Conservation (phyloP, 2,113 vertebrate genomes). For the Peucedramus taeniatus region DNA sequence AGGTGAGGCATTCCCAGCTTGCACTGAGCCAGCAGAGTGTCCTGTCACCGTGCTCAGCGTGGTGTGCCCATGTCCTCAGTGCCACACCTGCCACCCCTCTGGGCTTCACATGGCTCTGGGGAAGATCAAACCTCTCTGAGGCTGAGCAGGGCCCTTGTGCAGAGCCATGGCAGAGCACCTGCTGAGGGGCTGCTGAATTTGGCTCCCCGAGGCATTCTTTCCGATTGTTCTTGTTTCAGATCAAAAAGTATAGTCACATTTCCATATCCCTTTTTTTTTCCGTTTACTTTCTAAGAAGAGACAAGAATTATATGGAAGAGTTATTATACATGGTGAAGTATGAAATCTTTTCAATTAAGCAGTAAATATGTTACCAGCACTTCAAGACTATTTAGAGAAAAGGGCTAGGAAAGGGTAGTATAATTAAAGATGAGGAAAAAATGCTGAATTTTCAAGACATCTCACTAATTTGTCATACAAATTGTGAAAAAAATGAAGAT, state of each 20-base stretch:
- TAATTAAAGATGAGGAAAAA: not conserved
- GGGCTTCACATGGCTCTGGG: not conserved
- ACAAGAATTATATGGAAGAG: not conserved
- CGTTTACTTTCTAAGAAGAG: not conserved
- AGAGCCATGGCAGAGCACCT: not conserved
- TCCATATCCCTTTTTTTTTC: not conserved
- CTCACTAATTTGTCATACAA: not conserved
- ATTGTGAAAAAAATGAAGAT: not conserved
- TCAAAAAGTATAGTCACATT: not conserved
- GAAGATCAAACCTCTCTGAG: too few relatives aligned
- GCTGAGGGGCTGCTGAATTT: not conserved
- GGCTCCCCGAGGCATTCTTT: rapidly evolving
- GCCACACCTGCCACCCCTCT: not conserved
- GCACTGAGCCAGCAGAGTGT: not conserved
- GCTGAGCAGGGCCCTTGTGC: not conserved
- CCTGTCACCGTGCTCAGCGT: rapidly evolving
- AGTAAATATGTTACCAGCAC: not conserved
- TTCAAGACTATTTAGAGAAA: not conserved
- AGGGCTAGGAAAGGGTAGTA: not conserved
- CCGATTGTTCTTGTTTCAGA: not conserved
- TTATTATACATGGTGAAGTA: not conserved
- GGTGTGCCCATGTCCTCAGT: rapidly evolving
- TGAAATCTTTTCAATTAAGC: not conserved
- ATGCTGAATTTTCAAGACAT: not conserved
- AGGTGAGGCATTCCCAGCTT: rapidly evolving